Percentiles rank a stretch among this genome's conserved stretches.
These are phyloP conservation scores for Amorpha juglandis DNA, from an alignment of 2,888 invertebrate species.

Conservation along the genomic window DNA sequence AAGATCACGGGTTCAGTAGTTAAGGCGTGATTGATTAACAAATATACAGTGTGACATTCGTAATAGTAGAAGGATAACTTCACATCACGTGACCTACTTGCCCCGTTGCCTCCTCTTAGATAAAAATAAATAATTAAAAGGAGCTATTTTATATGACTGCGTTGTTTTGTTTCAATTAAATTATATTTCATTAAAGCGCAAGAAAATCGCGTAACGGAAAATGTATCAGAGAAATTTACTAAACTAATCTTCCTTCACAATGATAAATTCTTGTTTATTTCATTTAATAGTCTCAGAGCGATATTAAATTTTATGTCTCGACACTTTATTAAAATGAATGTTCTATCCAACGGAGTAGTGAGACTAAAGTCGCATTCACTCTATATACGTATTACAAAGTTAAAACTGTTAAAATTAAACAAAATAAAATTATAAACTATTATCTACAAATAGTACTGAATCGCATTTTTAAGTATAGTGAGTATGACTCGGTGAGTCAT, in stretches of 20 bases:
- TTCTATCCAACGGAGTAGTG: neutral
- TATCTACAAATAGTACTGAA: too few species aligned
- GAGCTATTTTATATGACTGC: neutral
- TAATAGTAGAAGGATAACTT: too few species aligned
- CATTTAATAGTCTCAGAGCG: conserved; percentile 1
- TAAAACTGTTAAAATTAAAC: too few species aligned
- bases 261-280: neutral
- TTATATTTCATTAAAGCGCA: conserved; percentile 1
- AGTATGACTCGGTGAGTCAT: too few species aligned
- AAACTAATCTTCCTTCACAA: neutral
- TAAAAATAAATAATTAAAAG: too few species aligned
- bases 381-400: neutral
- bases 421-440: too few species aligned
- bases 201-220: neutral
- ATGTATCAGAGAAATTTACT: neutral
- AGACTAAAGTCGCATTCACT: neutral
- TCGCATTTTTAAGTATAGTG: too few species aligned
- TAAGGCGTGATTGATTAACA: too few species aligned
- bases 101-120: too few species aligned
- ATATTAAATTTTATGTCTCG: conserved; percentile 2
- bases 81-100: too few species aligned
- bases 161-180: neutral
- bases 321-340: neutral
- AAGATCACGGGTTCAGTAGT: too few species aligned
- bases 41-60: too few species aligned